Conservation (phyloP, 2,113 vertebrate genomes). For the Smithornis capensis region DNA sequence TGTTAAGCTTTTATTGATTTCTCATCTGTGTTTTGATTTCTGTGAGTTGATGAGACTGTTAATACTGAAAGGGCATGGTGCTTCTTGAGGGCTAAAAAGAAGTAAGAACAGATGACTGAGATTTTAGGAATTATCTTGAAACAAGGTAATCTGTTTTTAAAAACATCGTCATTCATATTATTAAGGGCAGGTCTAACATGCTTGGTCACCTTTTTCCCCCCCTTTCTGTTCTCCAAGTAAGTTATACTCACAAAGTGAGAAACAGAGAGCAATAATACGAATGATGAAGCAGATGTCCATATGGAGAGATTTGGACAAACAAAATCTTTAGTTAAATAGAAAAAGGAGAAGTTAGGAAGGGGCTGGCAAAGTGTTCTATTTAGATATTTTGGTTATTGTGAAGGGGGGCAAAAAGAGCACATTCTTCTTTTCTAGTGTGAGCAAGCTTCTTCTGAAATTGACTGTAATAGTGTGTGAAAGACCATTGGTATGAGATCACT, state of each 20-base stretch:
- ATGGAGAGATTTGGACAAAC: background rate
- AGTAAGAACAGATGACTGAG: background rate
- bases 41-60: background rate
- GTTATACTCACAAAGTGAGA: background rate
- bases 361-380: background rate
- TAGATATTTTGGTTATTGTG: background rate
- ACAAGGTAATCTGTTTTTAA: background rate
- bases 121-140: background rate
- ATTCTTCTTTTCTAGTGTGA: background rate
- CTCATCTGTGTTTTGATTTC: background rate
- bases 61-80: background rate
- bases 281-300: background rate
- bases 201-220: fast-evolving
- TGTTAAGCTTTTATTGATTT: background rate
- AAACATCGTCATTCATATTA: background rate
- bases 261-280: background rate
- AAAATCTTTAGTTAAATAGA: background rate
- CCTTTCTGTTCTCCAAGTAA: background rate
- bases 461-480: background rate
- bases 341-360: fast-evolving
- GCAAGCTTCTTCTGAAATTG: background rate
- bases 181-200: background rate
- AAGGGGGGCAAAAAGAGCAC: background rate
- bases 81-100: background rate
- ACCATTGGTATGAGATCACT: background rate